phyloP scores from a whole-genome alignment of 2,797 vertebrate genomes.

The Carduelis carduelis region DNA sequence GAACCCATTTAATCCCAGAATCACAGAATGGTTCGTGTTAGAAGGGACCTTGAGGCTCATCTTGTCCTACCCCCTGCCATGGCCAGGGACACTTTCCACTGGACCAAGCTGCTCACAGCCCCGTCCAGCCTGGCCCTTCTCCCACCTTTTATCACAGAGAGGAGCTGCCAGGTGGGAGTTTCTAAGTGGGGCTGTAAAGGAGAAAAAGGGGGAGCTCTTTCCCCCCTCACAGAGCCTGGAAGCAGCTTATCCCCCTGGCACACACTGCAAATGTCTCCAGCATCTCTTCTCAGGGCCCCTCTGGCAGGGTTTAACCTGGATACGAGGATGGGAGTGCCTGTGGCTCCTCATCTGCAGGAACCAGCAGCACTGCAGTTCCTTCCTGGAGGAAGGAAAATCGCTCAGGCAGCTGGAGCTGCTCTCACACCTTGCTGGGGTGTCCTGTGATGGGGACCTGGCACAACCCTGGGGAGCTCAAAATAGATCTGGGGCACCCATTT shows the following conservation, averaged over 20 bases:
- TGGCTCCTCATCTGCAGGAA: not conserved
- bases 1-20: not conserved
- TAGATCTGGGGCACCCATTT: conserved; percentile 60
- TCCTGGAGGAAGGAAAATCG: not conserved
- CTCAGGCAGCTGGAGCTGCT: not conserved
- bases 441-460: rapidly evolving
- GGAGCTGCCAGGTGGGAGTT: not conserved
- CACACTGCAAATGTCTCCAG: rapidly evolving
- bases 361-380: not conserved
- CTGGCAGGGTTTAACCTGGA: not conserved
- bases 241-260: rapidly evolving
- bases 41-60: not conserved
- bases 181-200: not conserved
- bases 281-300: not conserved
- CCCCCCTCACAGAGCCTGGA: not conserved
- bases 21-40: not conserved
- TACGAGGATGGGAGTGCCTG: not conserved
- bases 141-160: rapidly evolving
- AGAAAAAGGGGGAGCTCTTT: not conserved
- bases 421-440: rapidly evolving
- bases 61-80: not conserved
- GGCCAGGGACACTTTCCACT: not conserved
- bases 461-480: not conserved
- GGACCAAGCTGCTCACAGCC: rapidly evolving
- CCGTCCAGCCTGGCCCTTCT: not conserved